phyloP scores from a whole-genome alignment of 35 echinoderm and acorn worm species.

The Patiria miniata region DNA sequence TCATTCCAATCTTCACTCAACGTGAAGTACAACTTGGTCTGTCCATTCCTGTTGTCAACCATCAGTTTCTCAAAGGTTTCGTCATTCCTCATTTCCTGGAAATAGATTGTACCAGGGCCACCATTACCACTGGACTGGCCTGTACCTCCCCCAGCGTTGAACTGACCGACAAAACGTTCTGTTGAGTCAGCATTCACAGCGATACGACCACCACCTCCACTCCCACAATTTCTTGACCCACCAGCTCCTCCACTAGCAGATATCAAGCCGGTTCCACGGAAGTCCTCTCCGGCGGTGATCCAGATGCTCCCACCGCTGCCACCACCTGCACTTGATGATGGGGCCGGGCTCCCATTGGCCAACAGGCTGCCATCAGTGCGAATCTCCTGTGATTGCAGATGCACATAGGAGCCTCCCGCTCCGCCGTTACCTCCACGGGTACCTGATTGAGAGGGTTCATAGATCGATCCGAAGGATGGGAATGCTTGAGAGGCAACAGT shows the following conservation, averaged over 20 bases:
- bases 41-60: slow-evolving; percentile 84
- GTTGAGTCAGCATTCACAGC: slow-evolving; percentile 47
- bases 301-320: slow-evolving; percentile 84
- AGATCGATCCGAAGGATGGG: slow-evolving; percentile 84
- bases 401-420: slow-evolving; percentile 63
- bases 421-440: slow-evolving; percentile 60
- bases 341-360: slow-evolving; percentile 45
- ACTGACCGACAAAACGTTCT: slow-evolving; percentile 49
- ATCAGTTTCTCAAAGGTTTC: slow-evolving; percentile 54
- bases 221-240: slow-evolving; percentile 27
- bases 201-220: slow-evolving; percentile 88
- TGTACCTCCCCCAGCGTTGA: slow-evolving; percentile 53
- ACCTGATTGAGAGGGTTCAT: slow-evolving; percentile 47
- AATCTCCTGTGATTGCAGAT: slow-evolving; percentile 42
- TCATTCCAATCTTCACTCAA: slow-evolving; percentile 69
- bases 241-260: slow-evolving; percentile 66
- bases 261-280: slow-evolving; percentile 58
- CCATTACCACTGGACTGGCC: slow-evolving; percentile 42
- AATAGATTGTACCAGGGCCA: slow-evolving; percentile 82
- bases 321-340: slow-evolving; percentile 42
- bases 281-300: slow-evolving; percentile 32
- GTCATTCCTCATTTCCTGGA: slow-evolving; percentile 32
- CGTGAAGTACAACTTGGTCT: slow-evolving; percentile 71
- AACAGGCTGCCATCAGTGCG: slow-evolving; percentile 61
- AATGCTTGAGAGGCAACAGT: slow-evolving; percentile 12